Conservation (phyloP, 2,113 vertebrate genomes). For the Oophaga pumilio region DNA sequence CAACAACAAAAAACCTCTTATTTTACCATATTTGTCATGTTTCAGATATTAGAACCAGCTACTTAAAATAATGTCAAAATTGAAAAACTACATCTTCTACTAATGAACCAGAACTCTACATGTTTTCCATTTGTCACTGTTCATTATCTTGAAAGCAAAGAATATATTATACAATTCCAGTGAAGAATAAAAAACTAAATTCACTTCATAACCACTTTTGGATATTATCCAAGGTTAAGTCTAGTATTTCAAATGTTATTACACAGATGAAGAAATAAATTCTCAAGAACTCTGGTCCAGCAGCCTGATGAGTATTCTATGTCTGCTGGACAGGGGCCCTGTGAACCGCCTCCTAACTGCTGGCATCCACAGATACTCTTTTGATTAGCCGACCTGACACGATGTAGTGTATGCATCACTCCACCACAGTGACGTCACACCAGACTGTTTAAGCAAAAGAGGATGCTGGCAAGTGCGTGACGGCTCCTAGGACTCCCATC, state of each 20-base stretch:
- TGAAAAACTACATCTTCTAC: neutral
- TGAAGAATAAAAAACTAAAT: neutral
- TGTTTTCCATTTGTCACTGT: conserved; percentile 1
- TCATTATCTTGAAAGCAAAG: neutral
- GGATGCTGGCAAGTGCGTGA: too few relatives aligned
- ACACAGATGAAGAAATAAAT: neutral
- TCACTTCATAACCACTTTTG: neutral
- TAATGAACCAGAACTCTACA: neutral
- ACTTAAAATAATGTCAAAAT: neutral
- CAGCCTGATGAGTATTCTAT: too few relatives aligned
- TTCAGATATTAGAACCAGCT: neutral
- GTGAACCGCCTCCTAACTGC: too few relatives aligned
- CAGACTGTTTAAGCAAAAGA: too few relatives aligned
- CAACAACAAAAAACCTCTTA: neutral
- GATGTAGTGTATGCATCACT: too few relatives aligned
- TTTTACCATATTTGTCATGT: neutral
- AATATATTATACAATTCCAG: neutral
- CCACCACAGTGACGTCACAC: too few relatives aligned
- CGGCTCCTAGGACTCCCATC: too few relatives aligned
- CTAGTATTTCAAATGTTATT: neutral
- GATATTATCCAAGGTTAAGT: neutral
- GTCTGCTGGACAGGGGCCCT: too few relatives aligned
- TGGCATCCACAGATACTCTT: too few relatives aligned
- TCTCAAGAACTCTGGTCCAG: too few relatives aligned
- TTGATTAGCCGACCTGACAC: too few relatives aligned